Evolutionary conservation across 2,888 invertebrate genomes (phyloP).

Genomic region (Aspidiotus rigidus): DNA sequence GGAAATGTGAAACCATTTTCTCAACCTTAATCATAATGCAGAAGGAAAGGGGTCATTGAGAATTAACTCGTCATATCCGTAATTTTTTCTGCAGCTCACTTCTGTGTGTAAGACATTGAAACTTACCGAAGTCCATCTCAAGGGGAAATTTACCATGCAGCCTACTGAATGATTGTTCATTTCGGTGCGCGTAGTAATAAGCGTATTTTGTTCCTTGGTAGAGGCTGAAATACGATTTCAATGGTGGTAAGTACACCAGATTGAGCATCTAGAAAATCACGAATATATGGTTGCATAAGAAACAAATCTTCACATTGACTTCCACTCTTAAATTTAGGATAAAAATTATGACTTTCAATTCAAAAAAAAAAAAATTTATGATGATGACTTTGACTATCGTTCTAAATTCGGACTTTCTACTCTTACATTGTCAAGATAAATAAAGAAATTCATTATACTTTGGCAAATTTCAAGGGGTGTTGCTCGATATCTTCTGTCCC

Average conservation of each 20-base stretch:
- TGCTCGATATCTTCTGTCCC: too few species aligned
- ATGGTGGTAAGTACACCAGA: neutral
- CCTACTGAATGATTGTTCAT: slow-evolving; percentile 29
- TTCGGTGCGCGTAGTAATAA: slow-evolving; percentile 32
- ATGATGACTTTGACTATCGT: too few species aligned
- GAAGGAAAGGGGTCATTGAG: neutral
- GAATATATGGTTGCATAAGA: neutral
- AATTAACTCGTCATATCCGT: neutral
- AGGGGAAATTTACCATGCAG: neutral
- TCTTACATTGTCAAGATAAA: too few species aligned
- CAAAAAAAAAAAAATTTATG: too few species aligned
- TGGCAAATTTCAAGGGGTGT: too few species aligned
- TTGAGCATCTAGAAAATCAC: slow-evolving; percentile 25
- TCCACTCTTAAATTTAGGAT: neutral
- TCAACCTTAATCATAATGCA: slow-evolving; percentile 1
- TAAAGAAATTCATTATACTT: too few species aligned
- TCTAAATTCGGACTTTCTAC: too few species aligned
- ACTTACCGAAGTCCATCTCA: slow-evolving; percentile 7
- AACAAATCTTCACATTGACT: neutral
- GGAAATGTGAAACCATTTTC: neutral
- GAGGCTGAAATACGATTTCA: slow-evolving; percentile 1
- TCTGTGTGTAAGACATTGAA: neutral
- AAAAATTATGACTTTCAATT: too few species aligned
- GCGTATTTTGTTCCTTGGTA: slow-evolving; percentile 26
- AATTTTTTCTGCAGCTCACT: neutral